phyloP scores from a whole-genome alignment of 2,888 invertebrate genomes.

The Herminia tarsipennalis region DNA sequence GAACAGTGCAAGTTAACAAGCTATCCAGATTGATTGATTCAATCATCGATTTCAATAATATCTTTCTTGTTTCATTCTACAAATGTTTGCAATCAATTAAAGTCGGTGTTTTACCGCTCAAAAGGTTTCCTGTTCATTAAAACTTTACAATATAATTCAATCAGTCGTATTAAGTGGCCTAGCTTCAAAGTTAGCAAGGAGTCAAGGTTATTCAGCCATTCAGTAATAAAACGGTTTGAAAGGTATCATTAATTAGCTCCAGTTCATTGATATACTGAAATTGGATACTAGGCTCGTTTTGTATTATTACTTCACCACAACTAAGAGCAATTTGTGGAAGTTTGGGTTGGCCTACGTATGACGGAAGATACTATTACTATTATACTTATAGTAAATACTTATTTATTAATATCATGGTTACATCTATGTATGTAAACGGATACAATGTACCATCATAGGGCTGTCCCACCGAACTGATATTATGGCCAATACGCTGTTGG shows the following conservation, averaged over 20 bases:
- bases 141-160: constrained; percentile 12
- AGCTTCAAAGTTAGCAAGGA: constrained; percentile 12
- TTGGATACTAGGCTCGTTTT: neutral
- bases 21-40: too few species aligned
- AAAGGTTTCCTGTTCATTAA: constrained; percentile 5
- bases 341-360: too few species aligned
- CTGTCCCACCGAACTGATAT: too few species aligned
- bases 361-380: too few species aligned
- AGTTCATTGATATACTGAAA: constrained; percentile 10
- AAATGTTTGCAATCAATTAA: constrained; percentile 13
- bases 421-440: too few species aligned
- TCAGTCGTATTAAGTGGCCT: constrained; percentile 6
- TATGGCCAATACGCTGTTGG: too few species aligned
- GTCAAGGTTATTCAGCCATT: constrained; percentile 17
- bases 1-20: too few species aligned
- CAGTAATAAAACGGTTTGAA: constrained; percentile 12
- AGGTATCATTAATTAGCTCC: constrained; percentile 28
- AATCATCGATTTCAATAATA: neutral
- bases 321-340: too few species aligned
- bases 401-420: too few species aligned
- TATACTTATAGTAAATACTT: too few species aligned
- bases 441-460: too few species aligned
- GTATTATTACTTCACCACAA: neutral
- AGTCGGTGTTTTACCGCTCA: neutral
- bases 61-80: neutral